Percentiles rank a stretch among this genome's conserved stretches.
Evolutionary conservation across 2,113 vertebrate genomes (phyloP).

Genomic region (Sapajus apella): DNA sequence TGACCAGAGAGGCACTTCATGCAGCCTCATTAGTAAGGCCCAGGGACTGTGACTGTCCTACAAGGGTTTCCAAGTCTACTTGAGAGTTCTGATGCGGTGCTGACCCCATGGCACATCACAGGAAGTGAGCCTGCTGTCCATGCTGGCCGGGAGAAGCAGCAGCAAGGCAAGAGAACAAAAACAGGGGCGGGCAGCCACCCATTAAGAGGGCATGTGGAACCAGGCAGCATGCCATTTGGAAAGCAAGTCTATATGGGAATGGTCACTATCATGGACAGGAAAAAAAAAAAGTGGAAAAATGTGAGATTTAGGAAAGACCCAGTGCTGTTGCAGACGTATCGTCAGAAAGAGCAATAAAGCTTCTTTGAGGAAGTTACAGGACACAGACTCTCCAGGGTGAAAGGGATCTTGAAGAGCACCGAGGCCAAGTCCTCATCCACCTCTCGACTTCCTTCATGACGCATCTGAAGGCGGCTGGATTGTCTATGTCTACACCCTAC

Average conservation of each 20-base stretch:
- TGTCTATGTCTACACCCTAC: background rate
- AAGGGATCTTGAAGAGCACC: background rate
- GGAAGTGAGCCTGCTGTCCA: background rate
- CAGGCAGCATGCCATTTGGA: background rate
- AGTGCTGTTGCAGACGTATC: background rate
- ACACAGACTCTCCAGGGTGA: background rate
- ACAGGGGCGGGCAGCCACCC: background rate
- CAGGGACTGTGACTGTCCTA: background rate
- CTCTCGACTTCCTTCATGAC: background rate
- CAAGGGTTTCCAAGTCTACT: background rate
- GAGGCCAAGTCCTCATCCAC: no score
- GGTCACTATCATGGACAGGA: rapidly evolving
- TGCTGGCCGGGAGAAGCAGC: background rate
- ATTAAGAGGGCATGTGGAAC: background rate
- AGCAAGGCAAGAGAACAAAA: background rate
- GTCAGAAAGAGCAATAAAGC: background rate
- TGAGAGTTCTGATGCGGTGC: background rate
- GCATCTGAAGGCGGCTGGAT: background rate
- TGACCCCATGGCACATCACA: background rate
- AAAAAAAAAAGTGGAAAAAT: background rate
- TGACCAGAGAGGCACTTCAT: background rate
- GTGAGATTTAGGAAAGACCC: background rate
- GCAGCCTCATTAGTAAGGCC: background rate
- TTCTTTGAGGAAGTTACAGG: background rate
- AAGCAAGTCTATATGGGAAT: background rate